Base-by-base conservation (phyloP, 2,113 vertebrate species). In the Lates calcarifer region DNA sequence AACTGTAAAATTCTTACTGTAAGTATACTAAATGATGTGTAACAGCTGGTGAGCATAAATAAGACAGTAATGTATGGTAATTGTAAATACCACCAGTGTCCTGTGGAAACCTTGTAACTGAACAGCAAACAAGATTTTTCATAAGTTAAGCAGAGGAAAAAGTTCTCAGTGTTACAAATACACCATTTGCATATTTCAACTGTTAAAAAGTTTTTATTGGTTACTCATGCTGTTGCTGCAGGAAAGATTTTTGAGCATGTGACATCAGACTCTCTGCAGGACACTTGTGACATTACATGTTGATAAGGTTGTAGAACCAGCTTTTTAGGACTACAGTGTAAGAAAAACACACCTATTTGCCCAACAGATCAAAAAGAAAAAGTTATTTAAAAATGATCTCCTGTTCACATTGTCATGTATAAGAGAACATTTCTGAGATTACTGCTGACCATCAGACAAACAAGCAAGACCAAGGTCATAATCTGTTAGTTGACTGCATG, bases 1-100 rank as follows among this genome's bases (percentile, higher is more conserved):
- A 88, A 63, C 68, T 77, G 33, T 91, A 33, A 69, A 22, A 47
- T 81, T 78, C 55, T 82, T 26, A 6, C 79, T 85, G 91, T 93
- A 77, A 93, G 91, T 91, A 90, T 86, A 37, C 28, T 31, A 4
- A 41, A 17, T 71, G 26, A 51, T 49, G 31, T 4, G 66, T 15
- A 60, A 66, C 14, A n/a, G 7, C 22, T 45, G 35, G 17, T 37
- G 41, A 20, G 35, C 14, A 76, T 60, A 26, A n/a, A 24, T 72
- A 37, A 63, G 33, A 81, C 22, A 20, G 22, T 57, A n/a, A 37
- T 29, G 8, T 14, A 18, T 49, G 45, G 26, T 51, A n/a, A n/a
- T 55, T 71, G 9, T 5, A 74, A 53, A 74, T 41, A 62, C 11
- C 63, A 63, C 14, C 49, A 4, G 57, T 49, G 66, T 85, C 74